A percentile compares a stretch with the other conserved stretches of the same genome.
phyloP scores from a whole-genome alignment of 1,140 invertebrate genomes.

The Camponotus vicinus region DNA sequence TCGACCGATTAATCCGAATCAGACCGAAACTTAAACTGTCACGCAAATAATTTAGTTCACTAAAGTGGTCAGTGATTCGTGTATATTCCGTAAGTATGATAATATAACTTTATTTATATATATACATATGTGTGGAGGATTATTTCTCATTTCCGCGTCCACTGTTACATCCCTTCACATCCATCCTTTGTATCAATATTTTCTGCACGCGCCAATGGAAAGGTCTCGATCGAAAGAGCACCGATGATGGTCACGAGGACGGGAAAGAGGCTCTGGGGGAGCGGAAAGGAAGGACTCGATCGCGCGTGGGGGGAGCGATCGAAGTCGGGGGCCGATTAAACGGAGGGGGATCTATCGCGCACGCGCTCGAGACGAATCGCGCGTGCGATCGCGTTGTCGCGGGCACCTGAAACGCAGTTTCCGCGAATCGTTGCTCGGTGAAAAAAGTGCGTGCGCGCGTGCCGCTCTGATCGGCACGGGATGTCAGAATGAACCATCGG shows the following conservation, averaged over 20 bases:
- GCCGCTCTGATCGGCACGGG: constrained; percentile 50
- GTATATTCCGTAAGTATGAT: constrained; percentile 74
- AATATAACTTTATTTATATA: constrained; percentile 77
- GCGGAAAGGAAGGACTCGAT: constrained; percentile 28
- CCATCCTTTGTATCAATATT: background rate
- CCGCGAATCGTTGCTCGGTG: constrained; percentile 81
- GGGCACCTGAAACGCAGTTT: constrained; percentile 85
- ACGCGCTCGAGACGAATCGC: constrained; percentile 76
- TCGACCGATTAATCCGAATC: background rate
- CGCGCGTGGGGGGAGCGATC: constrained; percentile 35
- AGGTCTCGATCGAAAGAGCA: background rate
- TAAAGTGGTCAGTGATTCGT: constrained; percentile 52
- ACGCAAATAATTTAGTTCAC: constrained; percentile 56
- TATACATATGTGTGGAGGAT: background rate
- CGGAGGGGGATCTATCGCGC: constrained; percentile 55
- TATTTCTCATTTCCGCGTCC: constrained; percentile 2
- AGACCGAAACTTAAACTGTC: constrained; percentile 46
- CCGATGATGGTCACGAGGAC: background rate
- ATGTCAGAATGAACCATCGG: constrained; percentile 46
- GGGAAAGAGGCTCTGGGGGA: background rate
- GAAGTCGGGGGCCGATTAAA: constrained; percentile 46
- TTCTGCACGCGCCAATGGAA: background rate
- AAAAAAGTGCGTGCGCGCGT: constrained; percentile 79
- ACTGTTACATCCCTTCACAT: background rate
- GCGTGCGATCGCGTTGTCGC: constrained; percentile 71